phyloP scores from a whole-genome alignment of 2,797 vertebrate genomes.

The Huso huso region DNA sequence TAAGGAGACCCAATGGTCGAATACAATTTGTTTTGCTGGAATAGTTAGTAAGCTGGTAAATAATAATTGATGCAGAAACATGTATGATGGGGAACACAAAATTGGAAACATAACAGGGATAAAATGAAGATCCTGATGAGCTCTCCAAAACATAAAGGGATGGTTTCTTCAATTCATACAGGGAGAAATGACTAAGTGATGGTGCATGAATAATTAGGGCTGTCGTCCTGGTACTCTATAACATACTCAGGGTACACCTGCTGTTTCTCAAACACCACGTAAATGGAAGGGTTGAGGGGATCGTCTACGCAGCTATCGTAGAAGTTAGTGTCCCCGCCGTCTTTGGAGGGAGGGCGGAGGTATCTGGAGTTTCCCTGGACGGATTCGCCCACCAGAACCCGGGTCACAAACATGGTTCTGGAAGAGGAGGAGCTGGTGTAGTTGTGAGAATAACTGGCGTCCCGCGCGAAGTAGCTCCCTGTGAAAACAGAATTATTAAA shows the following conservation, averaged over 20 bases:
- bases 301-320: conserved; percentile 8
- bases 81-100: conserved; percentile 2
- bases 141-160: conserved; percentile 1
- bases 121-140: not conserved
- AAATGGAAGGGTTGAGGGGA: conserved; percentile 7
- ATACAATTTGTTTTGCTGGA: too few species aligned
- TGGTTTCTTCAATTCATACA: not conserved
- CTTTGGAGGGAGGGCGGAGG: conserved; percentile 22
- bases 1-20: too few species aligned
- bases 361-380: conserved; percentile 37
- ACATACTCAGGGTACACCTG: conserved; percentile 22
- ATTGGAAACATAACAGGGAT: conserved; percentile 3
- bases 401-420: conserved; percentile 58
- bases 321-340: conserved; percentile 2
- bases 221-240: conserved; percentile 13
- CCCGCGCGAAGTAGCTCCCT: conserved; percentile 71
- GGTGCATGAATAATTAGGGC: conserved; percentile 10
- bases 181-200: conserved; percentile 2
- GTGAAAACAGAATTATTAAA: conserved; percentile 11
- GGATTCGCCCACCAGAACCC: conserved; percentile 60
- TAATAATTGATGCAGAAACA: too few species aligned
- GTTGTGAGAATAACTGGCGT: conserved; percentile 59
- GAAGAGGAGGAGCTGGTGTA: conserved; percentile 31
- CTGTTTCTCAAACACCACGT: conserved; percentile 11
- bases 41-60: too few species aligned